A percentile compares a stretch with the other conserved stretches of the same genome.
These are phyloP conservation scores for Ceratoteleas bidentatus DNA, from an alignment of 1,140 invertebrate species.

Conservation along the genomic window DNA sequence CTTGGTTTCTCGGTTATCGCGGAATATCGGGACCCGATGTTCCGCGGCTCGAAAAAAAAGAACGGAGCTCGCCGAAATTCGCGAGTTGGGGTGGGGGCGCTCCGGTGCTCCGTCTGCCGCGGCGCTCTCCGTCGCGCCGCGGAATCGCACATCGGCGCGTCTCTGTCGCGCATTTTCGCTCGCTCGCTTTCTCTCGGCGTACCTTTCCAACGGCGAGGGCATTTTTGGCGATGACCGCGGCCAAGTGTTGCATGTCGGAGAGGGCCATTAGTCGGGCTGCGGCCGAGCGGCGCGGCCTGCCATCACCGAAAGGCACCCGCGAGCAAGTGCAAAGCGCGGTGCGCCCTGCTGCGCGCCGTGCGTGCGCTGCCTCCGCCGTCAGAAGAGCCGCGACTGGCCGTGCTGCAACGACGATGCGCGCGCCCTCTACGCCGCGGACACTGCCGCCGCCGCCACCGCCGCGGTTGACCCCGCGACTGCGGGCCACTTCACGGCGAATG, in stretches of 20 bases:
- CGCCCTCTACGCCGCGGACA: conserved; percentile 21
- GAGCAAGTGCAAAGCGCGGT: conserved; percentile 51
- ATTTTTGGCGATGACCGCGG: conserved; percentile 76
- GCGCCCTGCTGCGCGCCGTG: conserved; percentile 51
- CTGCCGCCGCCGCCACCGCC: background rate
- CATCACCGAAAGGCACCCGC: conserved; percentile 72
- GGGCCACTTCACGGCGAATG: conserved; percentile 1
- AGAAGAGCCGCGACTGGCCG: conserved; percentile 16
- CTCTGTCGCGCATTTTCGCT: no score
- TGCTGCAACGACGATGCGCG: conserved; percentile 7
- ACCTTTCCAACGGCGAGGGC: conserved; percentile 74
- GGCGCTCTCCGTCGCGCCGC: no score
- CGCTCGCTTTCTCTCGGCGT: conserved; percentile 42
- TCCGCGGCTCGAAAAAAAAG: no score
- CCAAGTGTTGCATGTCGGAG: conserved; percentile 76
- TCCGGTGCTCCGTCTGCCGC: no score
- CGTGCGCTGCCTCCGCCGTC: conserved; percentile 11
- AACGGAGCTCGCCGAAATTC: no score
- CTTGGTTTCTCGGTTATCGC: no score
- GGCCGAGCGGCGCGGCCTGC: conserved; percentile 66
- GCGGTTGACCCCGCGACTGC: conserved; percentile 12
- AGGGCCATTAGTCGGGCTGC: conserved; percentile 77
- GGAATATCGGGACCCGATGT: no score
- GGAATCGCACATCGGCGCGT: no score
- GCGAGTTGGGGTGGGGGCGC: no score